phyloP scores from a whole-genome alignment of 2,888 invertebrate genomes.

The Anthoptus insignis region DNA sequence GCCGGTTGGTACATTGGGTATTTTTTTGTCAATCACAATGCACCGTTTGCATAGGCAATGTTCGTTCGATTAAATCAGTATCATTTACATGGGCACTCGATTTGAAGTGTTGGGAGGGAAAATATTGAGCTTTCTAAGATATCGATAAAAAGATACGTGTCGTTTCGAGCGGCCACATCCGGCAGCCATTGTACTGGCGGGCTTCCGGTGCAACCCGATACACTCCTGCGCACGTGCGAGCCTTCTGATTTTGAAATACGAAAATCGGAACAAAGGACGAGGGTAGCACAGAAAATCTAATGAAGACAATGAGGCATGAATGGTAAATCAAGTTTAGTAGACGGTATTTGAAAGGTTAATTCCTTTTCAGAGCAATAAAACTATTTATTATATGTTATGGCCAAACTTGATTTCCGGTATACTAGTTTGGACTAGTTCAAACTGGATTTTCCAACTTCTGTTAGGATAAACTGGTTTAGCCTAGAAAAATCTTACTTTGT shows the following conservation, averaged over 20 bases:
- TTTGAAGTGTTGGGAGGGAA: constrained; percentile 76
- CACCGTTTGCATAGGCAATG: constrained; percentile 33
- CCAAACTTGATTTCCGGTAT: too few relatives aligned
- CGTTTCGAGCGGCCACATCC: constrained; percentile 85
- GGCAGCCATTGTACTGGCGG: constrained; percentile 81
- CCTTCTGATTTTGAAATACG: constrained; percentile 78
- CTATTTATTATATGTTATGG: neutral
- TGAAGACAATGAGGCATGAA: constrained; percentile 39
- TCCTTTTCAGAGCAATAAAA: neutral
- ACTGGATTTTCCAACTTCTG: too few relatives aligned
- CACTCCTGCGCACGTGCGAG: constrained; percentile 86
- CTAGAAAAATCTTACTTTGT: too few relatives aligned
- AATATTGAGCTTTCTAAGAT: constrained; percentile 84
- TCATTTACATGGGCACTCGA: constrained; percentile 61
- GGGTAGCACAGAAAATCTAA: constrained; percentile 42
- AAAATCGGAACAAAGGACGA: constrained; percentile 69
- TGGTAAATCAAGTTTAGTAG: constrained; percentile 4
- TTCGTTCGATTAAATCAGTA: constrained; percentile 52
- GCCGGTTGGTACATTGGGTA: too few relatives aligned
- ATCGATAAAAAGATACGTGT: constrained; percentile 86
- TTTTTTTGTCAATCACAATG: constrained; percentile 25
- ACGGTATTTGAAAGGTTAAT: neutral
- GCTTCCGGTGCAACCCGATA: constrained; percentile 86
- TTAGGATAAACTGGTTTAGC: too few relatives aligned
- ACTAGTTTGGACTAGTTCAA: too few relatives aligned